These are phyloP conservation scores for Brachypodius melanocephalos DNA, from an alignment of 2,113 vertebrate genomes.

Conservation along the genomic window DNA sequence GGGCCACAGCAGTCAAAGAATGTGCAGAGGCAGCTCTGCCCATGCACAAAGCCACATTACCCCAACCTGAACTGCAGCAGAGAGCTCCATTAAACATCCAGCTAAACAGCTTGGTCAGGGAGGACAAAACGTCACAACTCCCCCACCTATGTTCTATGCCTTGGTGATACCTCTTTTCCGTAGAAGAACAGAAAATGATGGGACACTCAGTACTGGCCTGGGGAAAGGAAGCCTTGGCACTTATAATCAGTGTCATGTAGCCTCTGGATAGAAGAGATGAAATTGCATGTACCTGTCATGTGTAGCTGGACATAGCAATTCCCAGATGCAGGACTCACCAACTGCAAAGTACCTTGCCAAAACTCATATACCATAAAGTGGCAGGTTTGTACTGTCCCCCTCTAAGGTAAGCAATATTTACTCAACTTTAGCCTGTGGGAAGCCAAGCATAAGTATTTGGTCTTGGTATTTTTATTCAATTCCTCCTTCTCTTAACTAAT, in stretches of 20 bases:
- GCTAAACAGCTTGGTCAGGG: background rate
- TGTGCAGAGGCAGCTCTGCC: background rate
- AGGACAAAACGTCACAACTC: background rate
- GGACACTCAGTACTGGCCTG: background rate
- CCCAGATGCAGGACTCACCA: background rate
- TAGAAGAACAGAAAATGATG: no score
- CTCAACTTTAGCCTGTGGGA: background rate
- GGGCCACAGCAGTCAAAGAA: background rate
- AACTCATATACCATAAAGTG: background rate
- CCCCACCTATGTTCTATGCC: background rate
- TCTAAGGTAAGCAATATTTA: background rate
- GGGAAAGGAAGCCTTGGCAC: background rate
- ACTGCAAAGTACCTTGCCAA: background rate
- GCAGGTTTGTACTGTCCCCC: background rate
- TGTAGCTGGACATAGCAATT: background rate
- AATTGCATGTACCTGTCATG: background rate
- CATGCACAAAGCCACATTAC: background rate
- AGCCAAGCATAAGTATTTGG: background rate
- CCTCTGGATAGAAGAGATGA: background rate
- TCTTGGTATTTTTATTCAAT: background rate
- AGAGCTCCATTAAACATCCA: background rate
- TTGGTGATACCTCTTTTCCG: background rate
- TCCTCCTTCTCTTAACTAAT: background rate
- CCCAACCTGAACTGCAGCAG: background rate
- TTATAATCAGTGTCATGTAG: background rate